phyloP scores from a whole-genome alignment of 2,113 vertebrate species.

The Ceyx margarethae region DNA sequence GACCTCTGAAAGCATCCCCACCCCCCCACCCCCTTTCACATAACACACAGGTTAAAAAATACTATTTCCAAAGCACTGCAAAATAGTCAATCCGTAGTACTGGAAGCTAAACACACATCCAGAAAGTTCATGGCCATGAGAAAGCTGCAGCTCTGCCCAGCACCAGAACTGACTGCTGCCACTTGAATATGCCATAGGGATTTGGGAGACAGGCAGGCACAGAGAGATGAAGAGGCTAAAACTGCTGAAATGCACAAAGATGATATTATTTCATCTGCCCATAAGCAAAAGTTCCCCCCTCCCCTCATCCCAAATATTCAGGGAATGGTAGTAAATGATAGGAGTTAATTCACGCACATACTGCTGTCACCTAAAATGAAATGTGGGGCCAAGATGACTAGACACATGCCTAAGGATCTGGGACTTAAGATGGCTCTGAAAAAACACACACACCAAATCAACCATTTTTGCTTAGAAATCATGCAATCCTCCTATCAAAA shows the following conservation, averaged over 20 bases:
- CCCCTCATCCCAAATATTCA: neutral
- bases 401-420: neutral
- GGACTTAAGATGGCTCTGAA: neutral
- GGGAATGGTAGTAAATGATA: accelerated
- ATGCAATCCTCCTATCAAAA: too few relatives aligned
- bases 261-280: neutral
- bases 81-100: neutral
- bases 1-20: neutral
- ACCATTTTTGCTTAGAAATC: too few relatives aligned
- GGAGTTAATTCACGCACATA: neutral
- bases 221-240: neutral
- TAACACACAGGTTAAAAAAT: conserved; percentile 6
- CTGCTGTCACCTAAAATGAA: neutral
- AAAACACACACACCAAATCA: neutral
- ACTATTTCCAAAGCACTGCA: conserved; percentile 10
- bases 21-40: neutral
- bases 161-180: accelerated
- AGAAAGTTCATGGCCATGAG: neutral
- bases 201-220: neutral
- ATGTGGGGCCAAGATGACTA: neutral
- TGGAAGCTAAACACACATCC: neutral
- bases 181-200: neutral
- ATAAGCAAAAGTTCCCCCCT: neutral
- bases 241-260: neutral
- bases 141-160: neutral